phyloP scores from a whole-genome alignment of 1,140 invertebrate species.

The Zaprionus ghesquierei region DNA sequence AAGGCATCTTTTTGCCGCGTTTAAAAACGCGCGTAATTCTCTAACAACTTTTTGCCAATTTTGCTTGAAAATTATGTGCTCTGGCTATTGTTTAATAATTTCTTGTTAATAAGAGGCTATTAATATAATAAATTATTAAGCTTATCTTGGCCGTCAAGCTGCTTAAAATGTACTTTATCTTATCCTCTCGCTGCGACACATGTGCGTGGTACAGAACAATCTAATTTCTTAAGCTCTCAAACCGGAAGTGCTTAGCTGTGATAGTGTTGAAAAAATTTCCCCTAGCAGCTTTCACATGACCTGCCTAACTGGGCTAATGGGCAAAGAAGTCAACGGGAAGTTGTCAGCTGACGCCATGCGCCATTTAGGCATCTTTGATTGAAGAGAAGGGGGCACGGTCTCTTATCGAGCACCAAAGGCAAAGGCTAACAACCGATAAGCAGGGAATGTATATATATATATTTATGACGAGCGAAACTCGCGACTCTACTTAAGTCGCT shows the following conservation, averaged over 20 bases:
- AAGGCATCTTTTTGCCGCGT: too few species aligned
- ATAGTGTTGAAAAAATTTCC: neutral
- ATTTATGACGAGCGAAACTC: slow-evolving; percentile 36
- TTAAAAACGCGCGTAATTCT: too few species aligned
- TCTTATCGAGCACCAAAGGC: slow-evolving; percentile 30
- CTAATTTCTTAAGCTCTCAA: neutral
- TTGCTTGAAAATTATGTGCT: too few species aligned
- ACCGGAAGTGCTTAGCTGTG: neutral
- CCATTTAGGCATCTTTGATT: neutral
- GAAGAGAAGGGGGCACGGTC: neutral
- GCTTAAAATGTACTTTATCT: too few species aligned
- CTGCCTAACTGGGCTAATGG: slow-evolving; percentile 26
- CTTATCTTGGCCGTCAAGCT: too few species aligned
- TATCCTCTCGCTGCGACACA: neutral
- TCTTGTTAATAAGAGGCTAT: too few species aligned
- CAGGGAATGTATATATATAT: slow-evolving; percentile 41
- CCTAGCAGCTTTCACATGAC: slow-evolving; percentile 14
- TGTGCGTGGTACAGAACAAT: neutral
- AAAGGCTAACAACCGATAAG: slow-evolving; percentile 66
- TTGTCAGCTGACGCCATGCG: slow-evolving; percentile 52
- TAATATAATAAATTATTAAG: too few species aligned
- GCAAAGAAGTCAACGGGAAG: slow-evolving; percentile 41
- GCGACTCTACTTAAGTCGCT: neutral
- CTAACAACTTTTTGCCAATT: too few species aligned
- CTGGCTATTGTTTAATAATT: neutral